Base-by-base conservation (phyloP, 2,888 invertebrate species). In the Cremastinae sp. region DNA sequence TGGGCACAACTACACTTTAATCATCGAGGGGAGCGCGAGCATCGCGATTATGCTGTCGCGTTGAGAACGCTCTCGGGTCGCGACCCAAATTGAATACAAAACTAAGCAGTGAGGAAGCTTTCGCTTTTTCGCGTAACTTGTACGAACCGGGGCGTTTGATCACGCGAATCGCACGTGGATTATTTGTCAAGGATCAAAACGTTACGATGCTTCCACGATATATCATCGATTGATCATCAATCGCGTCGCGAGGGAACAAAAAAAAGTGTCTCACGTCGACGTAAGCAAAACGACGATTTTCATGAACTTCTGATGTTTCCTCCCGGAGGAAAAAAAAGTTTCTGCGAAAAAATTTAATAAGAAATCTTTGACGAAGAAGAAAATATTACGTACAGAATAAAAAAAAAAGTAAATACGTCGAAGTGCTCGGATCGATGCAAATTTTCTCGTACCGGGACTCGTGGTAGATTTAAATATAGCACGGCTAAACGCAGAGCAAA, bases 21-120 rank as follows among this genome's bases (percentile, higher is more conserved):
- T n/a, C n/a, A n/a, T n/a, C n/a, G n/a, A n/a, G n/a, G n/a, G n/a
- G n/a, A n/a, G n/a, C n/a, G n/a, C n/a, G n/a, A n/a, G n/a, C n/a
- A n/a, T n/a, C n/a, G n/a, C n/a, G n/a, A 20, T 18, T 49, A 8
- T 9, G 18, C 49, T 18, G 5, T 18, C 16, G 2, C 2, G 49
- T 8, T 16, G 28, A 47, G 45, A n/a, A 47, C 28, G 35, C 47
- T 41, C 41, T 22, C 41, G 10, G 65, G 72, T 68, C 76, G 51
- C 59, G 72, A 73, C 68, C 72, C 59, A 76, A 72, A 73, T 76
- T 73, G 22, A 69, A 73, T 68, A 43, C 56, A n/a, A 47, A 65
- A 59, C 39, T 64, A 8, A 55, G 45, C 14, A 16, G 16, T 14
- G 45, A 18, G 9, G 16, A 22, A 8, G 10, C 12, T 18, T 20